Conservation (phyloP, 2,797 vertebrate species). For the Valencia hispanica region DNA sequence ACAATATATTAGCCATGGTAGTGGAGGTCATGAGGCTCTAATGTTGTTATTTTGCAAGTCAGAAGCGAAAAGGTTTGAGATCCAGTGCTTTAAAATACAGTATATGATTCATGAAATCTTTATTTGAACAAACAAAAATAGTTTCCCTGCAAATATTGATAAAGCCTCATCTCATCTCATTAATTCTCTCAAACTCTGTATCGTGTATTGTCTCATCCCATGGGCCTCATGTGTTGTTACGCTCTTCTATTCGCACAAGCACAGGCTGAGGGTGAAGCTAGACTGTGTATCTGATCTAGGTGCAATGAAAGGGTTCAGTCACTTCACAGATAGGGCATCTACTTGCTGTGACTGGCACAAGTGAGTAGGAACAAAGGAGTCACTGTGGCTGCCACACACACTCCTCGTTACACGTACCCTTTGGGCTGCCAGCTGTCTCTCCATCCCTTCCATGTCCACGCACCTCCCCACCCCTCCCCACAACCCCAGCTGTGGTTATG, state of each 20-base stretch:
- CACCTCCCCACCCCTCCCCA: neutral
- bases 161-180: neutral
- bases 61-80: neutral
- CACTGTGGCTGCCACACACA: conserved; percentile 73
- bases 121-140: neutral
- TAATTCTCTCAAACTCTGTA: neutral
- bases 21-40: neutral
- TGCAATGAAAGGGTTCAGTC: conserved; percentile 73
- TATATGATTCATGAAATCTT: neutral
- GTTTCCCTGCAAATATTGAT: no score
- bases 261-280: conserved; percentile 18
- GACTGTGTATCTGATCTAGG: conserved; percentile 44
- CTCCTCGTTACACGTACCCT: conserved; percentile 62
- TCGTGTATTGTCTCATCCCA: neutral
- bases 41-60: neutral
- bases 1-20: neutral
- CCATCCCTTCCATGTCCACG: conserved; percentile 47
- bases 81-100: neutral
- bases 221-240: neutral
- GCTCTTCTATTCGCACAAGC: neutral
- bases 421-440: conserved; percentile 81
- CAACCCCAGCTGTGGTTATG: conserved; percentile 72
- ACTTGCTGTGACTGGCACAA: conserved; percentile 77
- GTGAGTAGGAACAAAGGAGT: conserved; percentile 79
- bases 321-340: conserved; percentile 69